phyloP scores from a whole-genome alignment of 2,888 invertebrate genomes.

The Drosophila colorata region DNA sequence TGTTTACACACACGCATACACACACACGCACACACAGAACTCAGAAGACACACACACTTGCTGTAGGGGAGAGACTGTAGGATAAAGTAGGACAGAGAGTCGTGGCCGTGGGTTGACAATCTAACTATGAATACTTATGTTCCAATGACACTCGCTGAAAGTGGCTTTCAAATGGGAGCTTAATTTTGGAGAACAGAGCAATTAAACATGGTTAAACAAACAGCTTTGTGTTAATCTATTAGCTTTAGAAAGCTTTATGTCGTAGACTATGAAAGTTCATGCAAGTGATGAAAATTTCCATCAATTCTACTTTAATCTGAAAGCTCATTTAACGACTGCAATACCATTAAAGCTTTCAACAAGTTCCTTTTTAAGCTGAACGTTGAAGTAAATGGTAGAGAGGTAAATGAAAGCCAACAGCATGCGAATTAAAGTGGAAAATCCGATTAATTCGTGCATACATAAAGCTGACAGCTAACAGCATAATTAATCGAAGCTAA shows the following conservation, averaged over 20 bases:
- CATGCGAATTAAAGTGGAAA: background rate
- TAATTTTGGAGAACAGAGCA: background rate
- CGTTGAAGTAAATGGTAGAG: background rate
- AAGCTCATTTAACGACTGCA: background rate
- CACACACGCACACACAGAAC: slow-evolving; percentile 20
- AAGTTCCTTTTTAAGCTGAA: background rate
- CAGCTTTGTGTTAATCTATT: too few species aligned
- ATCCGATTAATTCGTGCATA: background rate
- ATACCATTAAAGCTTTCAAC: background rate
- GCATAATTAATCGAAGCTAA: background rate
- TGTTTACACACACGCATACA: slow-evolving; percentile 48
- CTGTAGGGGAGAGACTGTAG: slow-evolving; percentile 23
- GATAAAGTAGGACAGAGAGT: slow-evolving; percentile 44
- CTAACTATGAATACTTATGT: slow-evolving; percentile 39
- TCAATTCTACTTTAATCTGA: background rate
- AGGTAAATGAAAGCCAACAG: background rate
- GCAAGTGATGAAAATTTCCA: background rate
- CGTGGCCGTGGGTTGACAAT: slow-evolving; percentile 35
- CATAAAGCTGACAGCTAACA: background rate
- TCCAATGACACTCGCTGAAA: slow-evolving; percentile 39
- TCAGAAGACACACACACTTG: slow-evolving; percentile 20
- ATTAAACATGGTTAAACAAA: too few species aligned
- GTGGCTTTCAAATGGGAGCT: slow-evolving; percentile 1
- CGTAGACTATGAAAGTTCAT: background rate
- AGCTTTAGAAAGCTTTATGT: too few species aligned